Evolutionary conservation across 1,140 invertebrate species (phyloP), one percentile per base, ranked within the genome.

Genomic region (Pogonomyrmex barbatus): DNA sequence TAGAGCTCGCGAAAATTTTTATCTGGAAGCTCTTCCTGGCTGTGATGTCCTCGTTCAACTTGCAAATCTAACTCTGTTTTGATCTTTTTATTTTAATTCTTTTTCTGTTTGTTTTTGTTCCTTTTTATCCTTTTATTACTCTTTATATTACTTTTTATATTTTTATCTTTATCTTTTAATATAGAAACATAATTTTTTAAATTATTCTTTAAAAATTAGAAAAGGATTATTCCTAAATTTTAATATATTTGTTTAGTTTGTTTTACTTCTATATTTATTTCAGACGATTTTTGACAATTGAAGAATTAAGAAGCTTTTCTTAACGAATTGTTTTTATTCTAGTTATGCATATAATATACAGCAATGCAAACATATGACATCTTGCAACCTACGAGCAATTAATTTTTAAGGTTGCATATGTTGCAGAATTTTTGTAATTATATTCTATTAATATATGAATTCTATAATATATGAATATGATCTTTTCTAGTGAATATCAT

Each of bases 1-100:
- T 65, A 67, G 36, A 70, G 56, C 6, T 8, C 14, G 54, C 52
- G 24, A 4, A 47, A n/a, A 52, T 79, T 67, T 68, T 30, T 52
- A 24, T 45, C 14, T 45, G 45, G 5, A 50, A 65, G 42, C 36
- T 24, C 39, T 56, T 75, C n/a, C 50, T n/a, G 24, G 5, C 17
- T 45, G n/a, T 33, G 1, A 36, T 10, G 4, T 77, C 10, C 33
- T 54, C 24, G 42, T 45, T 36, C 30, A 56, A 45, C n/a, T 2
- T 1, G 8, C 4, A 42, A 78, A 47, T 65, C 36, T 54, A 14
- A 33, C 2, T 54, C 47, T 75, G 67, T 54, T 62, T 36, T n/a
- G 12, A 2, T 50, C 2, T 0, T 12, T 14, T 63, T 36, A 17
- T 17, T 39, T 36, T 14, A 17, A 63, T 24, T 24, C 24, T 24